Base-by-base conservation (phyloP, 2,113 vertebrate species). In the Pseudorectes ferrugineus region DNA sequence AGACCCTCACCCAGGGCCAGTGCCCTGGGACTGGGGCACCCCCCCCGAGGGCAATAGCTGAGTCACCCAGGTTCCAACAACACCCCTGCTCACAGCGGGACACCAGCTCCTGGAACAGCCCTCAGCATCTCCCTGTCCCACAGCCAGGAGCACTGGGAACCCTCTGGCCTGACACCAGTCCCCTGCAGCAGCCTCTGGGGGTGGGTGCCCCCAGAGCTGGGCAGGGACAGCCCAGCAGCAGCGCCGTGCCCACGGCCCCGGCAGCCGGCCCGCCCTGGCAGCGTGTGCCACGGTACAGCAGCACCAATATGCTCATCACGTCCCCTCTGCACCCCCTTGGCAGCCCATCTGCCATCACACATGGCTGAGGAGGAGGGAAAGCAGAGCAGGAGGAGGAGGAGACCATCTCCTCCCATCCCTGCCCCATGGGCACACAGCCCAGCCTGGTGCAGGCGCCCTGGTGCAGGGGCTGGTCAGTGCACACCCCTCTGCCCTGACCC, bases 161-260 rank as follows among this genome's bases (percentile, higher is more conserved):
- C 36, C 52, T 33, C 22, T 12, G 0, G 24, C 10, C 52, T 9
- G 10, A 5, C 15, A 3, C 1, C 18, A 9, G 36, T 2, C 7
- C 45, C 42, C 63, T 40, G 20, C 48, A 81, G 54, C 29, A 74
- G 49, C 35, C 42, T 14, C 35, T 17, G 74, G 21, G 28, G 6
- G 2, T 1, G 20, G 10, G 42, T 63, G 38, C 2, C 49, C 7
- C 40, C 26, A 1, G 1, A 46, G 1, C 49, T 1, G 0, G 36
- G 24, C 16, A 5, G 70, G 58, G 7, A 9, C 14, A 21, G 23
- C 59, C 20, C 3, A 1, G 52, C n/a, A 48, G 73, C n/a, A 70
- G 10, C 2, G 0, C 35, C 0, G 9, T n/a, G 45, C 42, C 88
- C 43, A 1, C 1, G 5, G 48, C 8, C 20, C 35, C 6, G 0